Percentiles rank a stretch among this genome's conserved stretches.
These are phyloP conservation scores for Venturia canescens DNA, from an alignment of 1,140 invertebrate species.

Conservation along the genomic window DNA sequence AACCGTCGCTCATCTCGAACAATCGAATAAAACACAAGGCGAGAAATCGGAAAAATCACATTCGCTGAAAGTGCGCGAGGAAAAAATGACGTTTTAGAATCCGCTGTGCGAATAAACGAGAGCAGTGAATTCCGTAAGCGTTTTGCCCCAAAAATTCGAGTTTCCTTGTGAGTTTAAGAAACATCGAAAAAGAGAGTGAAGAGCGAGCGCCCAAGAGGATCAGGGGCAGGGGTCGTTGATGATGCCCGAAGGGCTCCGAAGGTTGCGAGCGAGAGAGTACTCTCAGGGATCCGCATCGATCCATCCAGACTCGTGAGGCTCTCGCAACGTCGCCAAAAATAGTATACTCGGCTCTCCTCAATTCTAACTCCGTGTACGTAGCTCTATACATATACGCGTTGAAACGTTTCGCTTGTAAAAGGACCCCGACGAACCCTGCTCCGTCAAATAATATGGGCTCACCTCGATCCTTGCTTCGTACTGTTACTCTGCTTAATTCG, in stretches of 20 bases:
- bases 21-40: no score
- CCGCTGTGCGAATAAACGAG: background rate
- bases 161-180: background rate
- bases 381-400: background rate
- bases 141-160: background rate
- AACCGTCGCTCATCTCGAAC: no score
- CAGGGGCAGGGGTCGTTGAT: background rate
- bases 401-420: background rate
- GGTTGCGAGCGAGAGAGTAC: background rate
- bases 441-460: slow-evolving; percentile 6
- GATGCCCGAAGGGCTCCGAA: background rate
- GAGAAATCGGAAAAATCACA: no score
- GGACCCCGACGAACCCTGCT: background rate
- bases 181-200: background rate
- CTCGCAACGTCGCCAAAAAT: slow-evolving; percentile 8
- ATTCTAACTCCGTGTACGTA: background rate
- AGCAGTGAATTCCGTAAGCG: background rate
- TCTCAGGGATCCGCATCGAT: slow-evolving; percentile 17
- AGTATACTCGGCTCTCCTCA: background rate
- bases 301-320: slow-evolving; percentile 9
- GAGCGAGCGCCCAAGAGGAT: background rate
- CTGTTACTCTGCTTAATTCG: background rate
- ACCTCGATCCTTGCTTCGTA: slow-evolving; percentile 8
- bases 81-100: background rate
- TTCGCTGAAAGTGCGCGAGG: no score